Evolutionary conservation across 2,113 vertebrate genomes (phyloP), one percentile per base, ranked within the genome.

Genomic region (Rhegmatorhina hoffmannsi): DNA sequence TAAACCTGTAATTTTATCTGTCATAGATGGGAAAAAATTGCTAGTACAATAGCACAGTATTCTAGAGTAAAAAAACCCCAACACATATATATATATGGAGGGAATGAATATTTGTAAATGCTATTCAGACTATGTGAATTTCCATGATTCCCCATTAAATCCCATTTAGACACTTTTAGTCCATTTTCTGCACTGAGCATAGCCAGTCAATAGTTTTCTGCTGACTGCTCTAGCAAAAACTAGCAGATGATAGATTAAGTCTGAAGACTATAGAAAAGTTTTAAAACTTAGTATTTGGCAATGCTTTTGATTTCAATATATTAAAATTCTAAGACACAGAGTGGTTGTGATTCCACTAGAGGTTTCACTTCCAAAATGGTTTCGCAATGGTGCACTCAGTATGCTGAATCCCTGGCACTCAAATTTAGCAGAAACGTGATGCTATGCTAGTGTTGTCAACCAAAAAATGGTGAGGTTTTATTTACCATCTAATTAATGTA

Each of bases 1-100:
- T 96, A 97, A 95, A 86, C 84, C 68, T 96, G 91, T 92, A 96
- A 97, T 94, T 97, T 97, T 96, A 97, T 96, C 95, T 96, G 91
- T 90, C 59, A 83, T 49, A 97, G 94, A 91, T 94, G 95, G 81
- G 89, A 97, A 88, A 93, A 97, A 87, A 89, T 96, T 94, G 87
- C 55, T 80, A 90, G 84, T 74, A 70, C 92, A 90, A 95, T 68
- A 96, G 94, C 62, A 66, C 34, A 84, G 83, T 81, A 94, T 91
- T 88, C 88, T 75, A 23, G 76, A 43, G 75, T 85, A 82, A 94
- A 96, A 89, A 88, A 95, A 43, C 55, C 55, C 36, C 36, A 82
- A 53, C 21, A 49, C 28, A 24, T 7, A 38, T 9, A 28, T 1
- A 0, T 24, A 13, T n/a, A 56, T 19, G 80, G 19, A 18, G 7